phyloP scores from a whole-genome alignment of 1,140 invertebrate species.

The Bombus confusus region DNA sequence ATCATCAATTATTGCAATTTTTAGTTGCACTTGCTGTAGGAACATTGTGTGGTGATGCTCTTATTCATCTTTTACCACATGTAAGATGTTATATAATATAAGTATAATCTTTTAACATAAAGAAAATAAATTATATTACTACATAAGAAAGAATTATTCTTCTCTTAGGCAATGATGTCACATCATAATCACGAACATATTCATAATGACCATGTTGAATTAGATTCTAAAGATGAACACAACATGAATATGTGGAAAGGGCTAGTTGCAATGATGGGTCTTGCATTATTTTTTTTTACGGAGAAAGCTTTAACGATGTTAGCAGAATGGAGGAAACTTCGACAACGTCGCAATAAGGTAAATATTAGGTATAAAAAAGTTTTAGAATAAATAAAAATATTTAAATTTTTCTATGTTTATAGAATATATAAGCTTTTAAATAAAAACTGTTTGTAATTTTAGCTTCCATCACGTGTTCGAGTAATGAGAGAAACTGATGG shows the following conservation, averaged over 20 bases:
- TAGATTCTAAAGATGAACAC: constrained; percentile 80
- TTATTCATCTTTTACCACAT: constrained; percentile 96
- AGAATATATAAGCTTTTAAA: neutral
- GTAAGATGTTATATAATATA: constrained; percentile 83
- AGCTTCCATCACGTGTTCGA: constrained; percentile 85
- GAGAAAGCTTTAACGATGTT: constrained; percentile 91
- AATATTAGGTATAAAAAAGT: constrained; percentile 21
- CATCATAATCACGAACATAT: constrained; percentile 70
- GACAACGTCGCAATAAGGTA: constrained; percentile 84
- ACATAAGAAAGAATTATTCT: constrained; percentile 8
- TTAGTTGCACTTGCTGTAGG: constrained; percentile 95
- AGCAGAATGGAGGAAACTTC: constrained; percentile 89
- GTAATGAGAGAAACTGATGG: constrained; percentile 86
- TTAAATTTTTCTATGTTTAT: neutral
- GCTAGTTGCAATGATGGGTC: constrained; percentile 89
- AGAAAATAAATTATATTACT: neutral
- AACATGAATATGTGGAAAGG: constrained; percentile 91
- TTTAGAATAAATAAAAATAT: neutral
- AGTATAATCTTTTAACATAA: constrained; percentile 60
- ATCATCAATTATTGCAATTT: constrained; percentile 95
- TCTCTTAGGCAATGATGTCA: constrained; percentile 80
- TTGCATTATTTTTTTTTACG: constrained; percentile 94
- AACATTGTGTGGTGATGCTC: constrained; percentile 94
- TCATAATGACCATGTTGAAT: constrained; percentile 70
- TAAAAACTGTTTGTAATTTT: constrained; percentile 46